Base-by-base conservation (phyloP, 1,140 invertebrate genomes). In the Schlechtendalia chinensis region DNA sequence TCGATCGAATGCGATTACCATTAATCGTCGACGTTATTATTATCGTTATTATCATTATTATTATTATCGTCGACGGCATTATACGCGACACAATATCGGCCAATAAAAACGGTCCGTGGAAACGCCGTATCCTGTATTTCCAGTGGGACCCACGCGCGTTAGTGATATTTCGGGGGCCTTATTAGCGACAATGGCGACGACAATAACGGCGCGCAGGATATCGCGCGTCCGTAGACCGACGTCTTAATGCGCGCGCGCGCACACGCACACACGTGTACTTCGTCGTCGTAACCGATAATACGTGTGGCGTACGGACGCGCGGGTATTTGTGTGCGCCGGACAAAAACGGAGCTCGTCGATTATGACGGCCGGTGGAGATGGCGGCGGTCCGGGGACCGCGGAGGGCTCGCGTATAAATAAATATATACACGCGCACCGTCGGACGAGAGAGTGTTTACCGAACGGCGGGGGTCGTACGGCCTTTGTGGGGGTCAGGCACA, bases 51-150 rank as follows among this genome's bases (percentile, higher is more conserved):
- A 45, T 45, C 39, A 39, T 65, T 39, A n/a, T 59, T 77, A 77
- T 22, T 58, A 75, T 75, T 45, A 56, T 72, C 24, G 27, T 54
- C 53, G n/a, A 39, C 32, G 32, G n/a, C 39, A 32, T n/a, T 61
- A 39, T 22, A 67, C 32, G 32, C 8, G 12, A 71, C 24, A 63
- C 75, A 50, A 63, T 77, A 27, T 32, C 54, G 72, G 75, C 58
- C 75, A 79, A 79, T 79, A 79, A 63, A 79, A 79, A 79, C 75
- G 61, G n/a, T 77, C 74, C 74, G 47, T 77, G 61, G 58, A 77
- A 77, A 77, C 19, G 39, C 74, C n/a, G 50, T 79, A 79, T 79
- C 75, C 75, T 79, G 75, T 14, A 45, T 45, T 5, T 45, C 39
- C 39, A 5, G 39, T 61, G 32, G 65, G 0, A 22, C n/a, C 14